phyloP scores from a whole-genome alignment of 2,797 vertebrate genomes.

The Leptoclinus maculatus region DNA sequence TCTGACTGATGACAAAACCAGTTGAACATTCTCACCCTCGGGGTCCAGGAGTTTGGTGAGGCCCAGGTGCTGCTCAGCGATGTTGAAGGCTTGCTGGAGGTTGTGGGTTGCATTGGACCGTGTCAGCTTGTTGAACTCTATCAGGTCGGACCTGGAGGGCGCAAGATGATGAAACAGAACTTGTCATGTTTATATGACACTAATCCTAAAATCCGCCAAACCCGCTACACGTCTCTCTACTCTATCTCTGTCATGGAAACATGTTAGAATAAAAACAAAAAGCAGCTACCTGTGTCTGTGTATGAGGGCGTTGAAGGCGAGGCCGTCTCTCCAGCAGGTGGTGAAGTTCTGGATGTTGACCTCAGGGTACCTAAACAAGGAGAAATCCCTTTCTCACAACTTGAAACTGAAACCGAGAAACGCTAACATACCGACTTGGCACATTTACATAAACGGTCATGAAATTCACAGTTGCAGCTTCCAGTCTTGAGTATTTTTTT shows the following conservation, averaged over 20 bases:
- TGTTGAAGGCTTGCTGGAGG: constrained; percentile 95
- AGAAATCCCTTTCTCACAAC: background rate
- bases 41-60: constrained; percentile 96
- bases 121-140: constrained; percentile 93
- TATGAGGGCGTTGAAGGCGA: constrained; percentile 97
- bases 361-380: constrained; percentile 87
- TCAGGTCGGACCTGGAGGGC: constrained; percentile 88
- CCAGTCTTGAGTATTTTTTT: background rate
- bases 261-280: background rate
- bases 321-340: constrained; percentile 95
- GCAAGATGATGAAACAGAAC: background rate
- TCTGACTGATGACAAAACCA: background rate
- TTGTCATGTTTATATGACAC: background rate
- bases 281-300: constrained; percentile 91
- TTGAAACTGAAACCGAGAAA: background rate
- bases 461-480: background rate
- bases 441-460: background rate
- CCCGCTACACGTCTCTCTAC: fast-evolving
- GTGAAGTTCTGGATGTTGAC: constrained; percentile 99
- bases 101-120: constrained; percentile 96
- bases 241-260: background rate
- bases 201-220: background rate
- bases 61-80: constrained; percentile 93
- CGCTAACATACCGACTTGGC: background rate
- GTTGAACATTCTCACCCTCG: constrained; percentile 83